phyloP scores from a whole-genome alignment of 2,797 vertebrate species.

The Poecilia wingei region DNA sequence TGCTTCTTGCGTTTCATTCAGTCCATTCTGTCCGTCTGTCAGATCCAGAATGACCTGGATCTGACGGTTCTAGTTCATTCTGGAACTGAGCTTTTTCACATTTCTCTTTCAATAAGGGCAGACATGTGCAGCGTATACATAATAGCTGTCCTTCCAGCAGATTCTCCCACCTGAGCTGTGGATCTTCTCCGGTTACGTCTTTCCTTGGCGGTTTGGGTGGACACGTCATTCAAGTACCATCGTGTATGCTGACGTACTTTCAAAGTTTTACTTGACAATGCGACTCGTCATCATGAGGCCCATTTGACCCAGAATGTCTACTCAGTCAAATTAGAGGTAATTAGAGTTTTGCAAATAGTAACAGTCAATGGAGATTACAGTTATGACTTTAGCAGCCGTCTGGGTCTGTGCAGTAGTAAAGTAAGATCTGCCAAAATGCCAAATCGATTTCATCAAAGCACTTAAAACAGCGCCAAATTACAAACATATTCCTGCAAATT shows the following conservation, averaged over 20 bases:
- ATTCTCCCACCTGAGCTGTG: neutral
- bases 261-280: neutral
- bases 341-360: neutral
- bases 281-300: neutral
- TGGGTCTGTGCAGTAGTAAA: constrained; percentile 13
- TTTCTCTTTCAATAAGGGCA: neutral
- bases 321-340: neutral
- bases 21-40: no score
- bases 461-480: constrained; percentile 46
- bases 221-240: neutral
- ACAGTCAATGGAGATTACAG: neutral
- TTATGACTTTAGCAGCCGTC: constrained; percentile 4
- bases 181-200: neutral
- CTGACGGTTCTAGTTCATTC: no score
- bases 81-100: neutral
- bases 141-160: neutral
- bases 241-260: neutral
- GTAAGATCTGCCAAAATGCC: constrained; percentile 16
- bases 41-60: no score
- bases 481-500: constrained; percentile 43
- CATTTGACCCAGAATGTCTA: neutral
- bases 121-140: neutral
- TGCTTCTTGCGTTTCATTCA: neutral
- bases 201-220: neutral
- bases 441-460: constrained; percentile 30